These are phyloP conservation scores for Pachyrhynchus sulphureomaculatus DNA, from an alignment of 1,140 invertebrate genomes.

Conservation along the genomic window DNA sequence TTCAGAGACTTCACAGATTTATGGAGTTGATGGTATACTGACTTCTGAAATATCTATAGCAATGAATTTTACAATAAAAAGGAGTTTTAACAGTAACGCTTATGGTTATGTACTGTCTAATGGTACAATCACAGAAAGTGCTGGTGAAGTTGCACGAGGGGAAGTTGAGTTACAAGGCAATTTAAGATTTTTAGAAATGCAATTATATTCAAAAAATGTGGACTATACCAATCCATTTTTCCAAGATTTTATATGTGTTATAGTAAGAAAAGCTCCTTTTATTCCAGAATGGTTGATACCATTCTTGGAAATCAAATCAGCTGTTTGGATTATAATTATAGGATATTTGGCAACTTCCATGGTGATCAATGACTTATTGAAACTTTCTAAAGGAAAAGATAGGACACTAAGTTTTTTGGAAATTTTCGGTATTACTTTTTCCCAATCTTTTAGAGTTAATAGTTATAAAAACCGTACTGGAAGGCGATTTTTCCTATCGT, in stretches of 20 bases:
- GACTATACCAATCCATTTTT: conserved; percentile 4
- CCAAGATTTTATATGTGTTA: conserved; percentile 14
- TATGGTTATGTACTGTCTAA: conserved; percentile 3
- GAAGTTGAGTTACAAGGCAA: conserved; percentile 17
- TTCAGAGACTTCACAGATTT: background rate
- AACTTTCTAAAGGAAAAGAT: background rate
- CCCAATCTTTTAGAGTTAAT: too few species aligned
- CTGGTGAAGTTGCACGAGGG: background rate
- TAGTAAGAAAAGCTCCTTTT: conserved; percentile 1
- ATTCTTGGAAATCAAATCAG: background rate
- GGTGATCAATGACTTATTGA: background rate
- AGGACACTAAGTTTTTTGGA: too few species aligned
- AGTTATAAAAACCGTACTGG: background rate
- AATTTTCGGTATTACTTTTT: too few species aligned
- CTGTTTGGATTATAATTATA: background rate
- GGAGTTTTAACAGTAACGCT: background rate
- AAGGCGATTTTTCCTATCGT: conserved; percentile 1
- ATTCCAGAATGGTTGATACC: conserved; percentile 22
- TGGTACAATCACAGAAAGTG: conserved; percentile 1
- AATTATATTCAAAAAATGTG: background rate
- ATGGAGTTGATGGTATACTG: conserved; percentile 18
- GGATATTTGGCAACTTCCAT: background rate
- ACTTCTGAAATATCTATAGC: conserved; percentile 1
- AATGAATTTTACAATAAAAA: conserved; percentile 14
- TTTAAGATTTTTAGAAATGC: conserved; percentile 1